Conservation (phyloP, 2,888 invertebrate species). For the Lithophane leautieri region DNA sequence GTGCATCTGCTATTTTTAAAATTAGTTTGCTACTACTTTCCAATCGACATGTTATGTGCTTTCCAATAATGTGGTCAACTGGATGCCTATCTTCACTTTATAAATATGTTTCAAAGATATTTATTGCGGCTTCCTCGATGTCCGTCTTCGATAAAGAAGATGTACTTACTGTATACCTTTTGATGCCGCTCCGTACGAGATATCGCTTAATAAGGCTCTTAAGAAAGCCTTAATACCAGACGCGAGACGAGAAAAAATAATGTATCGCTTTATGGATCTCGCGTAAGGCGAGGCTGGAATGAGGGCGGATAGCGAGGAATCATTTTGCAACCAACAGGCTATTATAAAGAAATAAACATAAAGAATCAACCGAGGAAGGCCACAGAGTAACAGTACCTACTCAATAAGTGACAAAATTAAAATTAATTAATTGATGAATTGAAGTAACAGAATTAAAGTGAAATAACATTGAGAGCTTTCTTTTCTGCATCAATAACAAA, state of each 20-base stretch:
- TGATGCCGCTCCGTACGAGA: slow-evolving; percentile 27
- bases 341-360: background rate
- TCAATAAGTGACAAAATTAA: background rate
- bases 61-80: slow-evolving; percentile 13
- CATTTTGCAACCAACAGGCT: background rate
- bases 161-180: slow-evolving; percentile 40
- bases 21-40: background rate
- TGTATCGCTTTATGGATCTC: slow-evolving; percentile 50
- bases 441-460: background rate
- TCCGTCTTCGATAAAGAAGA: slow-evolving; percentile 53
- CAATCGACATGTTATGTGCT: background rate
- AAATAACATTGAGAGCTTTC: background rate
- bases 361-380: background rate
- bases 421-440: background rate
- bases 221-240: slow-evolving; percentile 53
- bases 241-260: slow-evolving; percentile 44
- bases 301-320: slow-evolving; percentile 17
- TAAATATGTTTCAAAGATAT: slow-evolving; percentile 43
- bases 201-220: slow-evolving; percentile 66
- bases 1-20: background rate
- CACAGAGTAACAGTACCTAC: background rate
- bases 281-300: background rate
- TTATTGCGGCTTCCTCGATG: slow-evolving; percentile 44
- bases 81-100: slow-evolving; percentile 33
- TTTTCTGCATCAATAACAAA: background rate